phyloP scores from a whole-genome alignment of 2,113 vertebrate genomes.

The Turnix velox region DNA sequence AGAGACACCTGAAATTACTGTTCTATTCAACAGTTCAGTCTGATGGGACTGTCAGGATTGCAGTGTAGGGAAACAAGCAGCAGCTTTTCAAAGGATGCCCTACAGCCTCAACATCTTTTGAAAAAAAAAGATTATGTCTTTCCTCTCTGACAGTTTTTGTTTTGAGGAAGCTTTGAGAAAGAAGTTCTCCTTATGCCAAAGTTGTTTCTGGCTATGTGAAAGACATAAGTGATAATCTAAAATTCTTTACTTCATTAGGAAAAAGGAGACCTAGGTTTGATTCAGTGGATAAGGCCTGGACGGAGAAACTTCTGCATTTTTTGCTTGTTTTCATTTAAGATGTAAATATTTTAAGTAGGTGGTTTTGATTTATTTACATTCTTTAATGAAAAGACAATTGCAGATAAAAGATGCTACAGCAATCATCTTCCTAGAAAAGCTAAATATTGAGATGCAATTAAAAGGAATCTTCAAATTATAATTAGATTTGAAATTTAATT shows the following conservation, averaged over 20 bases:
- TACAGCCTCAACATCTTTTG: background rate
- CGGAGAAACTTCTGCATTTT: constrained; percentile 10
- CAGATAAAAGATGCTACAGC: constrained; percentile 75
- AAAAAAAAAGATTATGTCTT: background rate
- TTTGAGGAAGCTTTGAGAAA: background rate
- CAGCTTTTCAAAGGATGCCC: background rate
- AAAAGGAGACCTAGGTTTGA: background rate
- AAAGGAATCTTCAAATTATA: constrained; percentile 76
- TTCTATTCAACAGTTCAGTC: background rate
- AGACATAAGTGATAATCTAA: background rate
- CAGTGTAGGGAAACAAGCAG: background rate
- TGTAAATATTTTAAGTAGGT: constrained; percentile 68
- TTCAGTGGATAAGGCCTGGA: constrained; percentile 32
- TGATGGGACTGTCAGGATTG: background rate
- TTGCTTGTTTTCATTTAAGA: constrained; percentile 61
- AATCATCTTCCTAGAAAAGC: constrained; percentile 72
- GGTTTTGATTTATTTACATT: constrained; percentile 78
- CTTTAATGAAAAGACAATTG: constrained; percentile 83
- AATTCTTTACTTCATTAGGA: background rate
- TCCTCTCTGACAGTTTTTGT: background rate
- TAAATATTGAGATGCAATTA: constrained; percentile 77
- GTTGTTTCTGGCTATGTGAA: background rate
- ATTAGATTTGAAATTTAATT: constrained; percentile 82
- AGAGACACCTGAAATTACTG: background rate
- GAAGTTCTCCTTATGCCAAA: background rate